A percentile compares a stretch with the other conserved stretches of the same genome.
These are phyloP conservation scores for Drosophila ficusphila DNA, from an alignment of 1,140 invertebrate species.

Conservation along the genomic window DNA sequence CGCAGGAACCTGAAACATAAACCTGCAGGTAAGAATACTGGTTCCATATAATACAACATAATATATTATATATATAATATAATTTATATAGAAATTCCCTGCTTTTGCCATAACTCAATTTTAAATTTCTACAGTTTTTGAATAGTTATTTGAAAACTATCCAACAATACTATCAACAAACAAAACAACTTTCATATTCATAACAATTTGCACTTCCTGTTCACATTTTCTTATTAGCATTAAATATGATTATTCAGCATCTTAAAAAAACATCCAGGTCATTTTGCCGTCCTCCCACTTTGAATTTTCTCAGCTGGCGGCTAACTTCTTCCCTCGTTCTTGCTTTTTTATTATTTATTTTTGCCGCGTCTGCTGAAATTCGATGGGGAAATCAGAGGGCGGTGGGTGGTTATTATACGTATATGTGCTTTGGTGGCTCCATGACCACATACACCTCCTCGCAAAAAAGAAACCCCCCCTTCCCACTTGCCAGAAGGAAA, in stretches of 20 bases:
- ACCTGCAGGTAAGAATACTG: background rate
- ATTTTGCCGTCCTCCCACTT: background rate
- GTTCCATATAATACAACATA: background rate
- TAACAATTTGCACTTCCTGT: no score
- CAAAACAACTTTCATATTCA: no score
- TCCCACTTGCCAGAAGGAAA: background rate
- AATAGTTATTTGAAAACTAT: no score
- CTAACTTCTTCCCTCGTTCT: slow-evolving; percentile 32
- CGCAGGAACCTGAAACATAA: background rate
- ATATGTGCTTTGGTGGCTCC: slow-evolving; percentile 73
- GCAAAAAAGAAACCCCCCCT: background rate
- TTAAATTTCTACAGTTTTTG: no score
- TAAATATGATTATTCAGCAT: no score
- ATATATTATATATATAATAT: no score
- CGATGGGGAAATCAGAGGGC: background rate
- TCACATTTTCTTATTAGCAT: no score
- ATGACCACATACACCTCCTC: slow-evolving; percentile 59
- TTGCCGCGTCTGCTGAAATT: slow-evolving; percentile 59
- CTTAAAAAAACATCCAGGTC: background rate
- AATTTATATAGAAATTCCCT: no score
- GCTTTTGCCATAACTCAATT: no score
- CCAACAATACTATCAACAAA: no score
- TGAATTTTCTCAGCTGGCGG: background rate
- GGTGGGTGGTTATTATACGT: slow-evolving; percentile 77
- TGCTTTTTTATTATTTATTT: slow-evolving; percentile 74